Conservation (phyloP, 2,888 invertebrate species). For the Phanerotoma sp. region DNA sequence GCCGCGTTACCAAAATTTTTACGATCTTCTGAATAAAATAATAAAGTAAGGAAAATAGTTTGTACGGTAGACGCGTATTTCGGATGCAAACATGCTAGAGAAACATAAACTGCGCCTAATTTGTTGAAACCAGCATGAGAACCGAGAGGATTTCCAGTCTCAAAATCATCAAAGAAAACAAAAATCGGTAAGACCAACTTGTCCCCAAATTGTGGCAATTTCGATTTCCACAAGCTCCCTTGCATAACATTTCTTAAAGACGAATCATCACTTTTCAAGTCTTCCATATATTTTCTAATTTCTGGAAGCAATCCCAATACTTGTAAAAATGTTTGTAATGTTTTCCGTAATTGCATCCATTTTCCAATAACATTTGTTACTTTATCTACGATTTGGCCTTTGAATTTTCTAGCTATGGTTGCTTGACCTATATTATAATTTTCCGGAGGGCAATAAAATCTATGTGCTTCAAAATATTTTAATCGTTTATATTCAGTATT, state of each 20-base stretch:
- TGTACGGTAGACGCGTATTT: conserved; percentile 9
- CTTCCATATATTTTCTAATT: conserved; percentile 16
- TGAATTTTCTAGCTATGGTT: conserved; percentile 3
- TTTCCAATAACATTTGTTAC: conserved; percentile 9
- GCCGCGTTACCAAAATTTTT: conserved; percentile 8
- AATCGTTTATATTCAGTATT: conserved; percentile 15
- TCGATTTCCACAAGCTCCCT: conserved; percentile 5
- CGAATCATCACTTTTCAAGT: conserved; percentile 13
- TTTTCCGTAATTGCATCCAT: conserved; percentile 8
- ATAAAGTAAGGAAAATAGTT: conserved; percentile 1
- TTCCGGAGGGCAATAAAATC: conserved; percentile 8
- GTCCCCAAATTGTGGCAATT: conserved; percentile 1
- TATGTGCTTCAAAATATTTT: conserved; percentile 4
- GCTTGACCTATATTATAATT: conserved; percentile 4
- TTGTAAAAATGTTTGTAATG: conserved; percentile 17
- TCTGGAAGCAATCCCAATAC: conserved; percentile 11
- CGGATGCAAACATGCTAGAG: conserved; percentile 8
- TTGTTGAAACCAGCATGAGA: conserved; percentile 7
- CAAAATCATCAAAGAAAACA: conserved; percentile 7
- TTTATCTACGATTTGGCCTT: conserved; percentile 8
- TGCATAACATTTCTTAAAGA: conserved; percentile 4
- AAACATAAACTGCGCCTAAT: conserved; percentile 10
- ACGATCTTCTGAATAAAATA: conserved; percentile 6
- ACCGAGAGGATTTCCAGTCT: conserved; percentile 8
- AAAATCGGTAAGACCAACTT: conserved; percentile 5